A percentile compares a stretch with the other conserved stretches of the same genome.
phyloP scores from a whole-genome alignment of 2,888 invertebrate genomes.

The Aleiodes leptofemur region DNA sequence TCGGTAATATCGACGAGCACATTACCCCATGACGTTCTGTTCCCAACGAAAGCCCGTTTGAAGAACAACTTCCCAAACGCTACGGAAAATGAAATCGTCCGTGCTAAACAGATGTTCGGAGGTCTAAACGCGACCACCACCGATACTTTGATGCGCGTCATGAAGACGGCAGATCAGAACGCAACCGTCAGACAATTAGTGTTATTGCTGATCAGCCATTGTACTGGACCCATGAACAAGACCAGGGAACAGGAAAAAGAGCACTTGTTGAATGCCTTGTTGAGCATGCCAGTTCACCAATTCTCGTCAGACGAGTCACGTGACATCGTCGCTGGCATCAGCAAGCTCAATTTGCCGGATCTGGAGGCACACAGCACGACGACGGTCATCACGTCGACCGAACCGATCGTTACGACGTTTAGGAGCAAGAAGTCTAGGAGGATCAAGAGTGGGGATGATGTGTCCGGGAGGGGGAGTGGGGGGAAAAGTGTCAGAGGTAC shows the following conservation, averaged over 20 bases:
- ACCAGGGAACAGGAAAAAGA: constrained; percentile 84
- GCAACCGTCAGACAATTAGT: constrained; percentile 85
- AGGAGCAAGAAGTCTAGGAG: constrained; percentile 67
- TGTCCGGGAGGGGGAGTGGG: constrained; percentile 64
- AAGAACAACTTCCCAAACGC: constrained; percentile 72
- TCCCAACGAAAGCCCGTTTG: constrained; percentile 70
- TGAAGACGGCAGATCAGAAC: constrained; percentile 88
- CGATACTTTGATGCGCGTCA: constrained; percentile 85
- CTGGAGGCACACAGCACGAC: constrained; percentile 34
- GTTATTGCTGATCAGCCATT: constrained; percentile 86
- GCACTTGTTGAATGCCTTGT: constrained; percentile 82
- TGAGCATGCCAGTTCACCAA: constrained; percentile 79
- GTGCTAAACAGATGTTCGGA: constrained; percentile 86
- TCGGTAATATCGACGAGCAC: constrained; percentile 63
- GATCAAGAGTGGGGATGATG: constrained; percentile 68
- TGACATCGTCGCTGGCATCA: constrained; percentile 68
- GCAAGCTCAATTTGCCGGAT: constrained; percentile 61
- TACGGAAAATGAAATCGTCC: constrained; percentile 82
- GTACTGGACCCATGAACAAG: constrained; percentile 83
- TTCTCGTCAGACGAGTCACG: constrained; percentile 73
- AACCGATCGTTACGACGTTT: constrained; percentile 66
- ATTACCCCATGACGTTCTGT: constrained; percentile 35
- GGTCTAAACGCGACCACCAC: constrained; percentile 86
- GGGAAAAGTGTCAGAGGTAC: constrained; percentile 71
- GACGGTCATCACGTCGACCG: constrained; percentile 50